Conservation (phyloP, 1,140 invertebrate genomes). For the Ditylenchus dipsaci region DNA sequence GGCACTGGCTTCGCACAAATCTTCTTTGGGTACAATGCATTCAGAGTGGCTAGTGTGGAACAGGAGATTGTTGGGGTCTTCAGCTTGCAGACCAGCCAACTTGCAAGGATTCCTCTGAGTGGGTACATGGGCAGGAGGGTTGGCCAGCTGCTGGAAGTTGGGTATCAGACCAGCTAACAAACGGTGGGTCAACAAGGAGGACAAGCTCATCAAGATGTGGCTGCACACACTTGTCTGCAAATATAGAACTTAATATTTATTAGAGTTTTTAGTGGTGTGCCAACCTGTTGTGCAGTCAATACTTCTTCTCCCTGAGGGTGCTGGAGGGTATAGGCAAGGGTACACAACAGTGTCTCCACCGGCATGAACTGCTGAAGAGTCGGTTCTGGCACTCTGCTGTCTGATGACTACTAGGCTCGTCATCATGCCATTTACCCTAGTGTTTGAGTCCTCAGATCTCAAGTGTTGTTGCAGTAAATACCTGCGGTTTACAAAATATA, state of each 20-base stretch:
- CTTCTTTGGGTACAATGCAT: conserved; percentile 8
- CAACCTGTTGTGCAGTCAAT: too few relatives aligned
- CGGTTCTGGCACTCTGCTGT: conserved; percentile 1
- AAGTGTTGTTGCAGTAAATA: conserved; percentile 5
- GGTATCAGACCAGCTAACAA: neutral
- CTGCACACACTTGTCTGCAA: conserved; percentile 19
- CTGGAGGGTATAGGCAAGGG: neutral
- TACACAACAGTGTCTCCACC: conserved; percentile 1
- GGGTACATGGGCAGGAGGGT: neutral
- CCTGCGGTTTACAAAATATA: too few relatives aligned
- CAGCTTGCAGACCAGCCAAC: neutral
- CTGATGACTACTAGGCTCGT: conserved; percentile 12
- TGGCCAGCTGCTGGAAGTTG: neutral
- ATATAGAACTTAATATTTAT: too few relatives aligned
- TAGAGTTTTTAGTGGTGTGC: too few relatives aligned
- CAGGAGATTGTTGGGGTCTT: neutral
- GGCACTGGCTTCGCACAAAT: conserved; percentile 17
- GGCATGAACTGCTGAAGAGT: conserved; percentile 16
- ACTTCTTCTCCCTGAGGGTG: neutral
- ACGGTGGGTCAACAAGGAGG: conserved; percentile 10
- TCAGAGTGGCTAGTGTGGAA: neutral
- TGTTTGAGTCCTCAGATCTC: neutral
- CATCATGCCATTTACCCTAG: neutral
- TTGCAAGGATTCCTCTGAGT: neutral
- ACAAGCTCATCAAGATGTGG: conserved; percentile 8